phyloP scores from a whole-genome alignment of 1,140 invertebrate species.

The Macrocentrus cingulum region DNA sequence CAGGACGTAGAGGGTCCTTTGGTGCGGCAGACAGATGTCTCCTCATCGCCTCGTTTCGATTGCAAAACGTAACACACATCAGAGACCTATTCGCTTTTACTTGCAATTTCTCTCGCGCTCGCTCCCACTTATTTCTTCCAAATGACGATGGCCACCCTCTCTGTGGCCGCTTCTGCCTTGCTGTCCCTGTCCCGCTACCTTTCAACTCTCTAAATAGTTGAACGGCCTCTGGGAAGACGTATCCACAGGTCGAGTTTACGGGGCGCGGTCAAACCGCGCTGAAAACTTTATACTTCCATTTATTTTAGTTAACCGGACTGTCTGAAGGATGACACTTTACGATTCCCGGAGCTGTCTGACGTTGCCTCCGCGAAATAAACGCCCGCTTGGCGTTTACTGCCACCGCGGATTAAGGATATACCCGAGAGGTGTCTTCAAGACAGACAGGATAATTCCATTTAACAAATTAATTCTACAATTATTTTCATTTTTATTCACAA shows the following conservation, averaged over 20 bases:
- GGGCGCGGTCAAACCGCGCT: slow-evolving; percentile 37
- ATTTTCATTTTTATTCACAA: too few relatives aligned
- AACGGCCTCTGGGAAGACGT: slow-evolving; percentile 21
- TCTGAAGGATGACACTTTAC: slow-evolving; percentile 40
- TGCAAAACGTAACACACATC: slow-evolving; percentile 16
- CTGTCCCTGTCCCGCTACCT: background rate
- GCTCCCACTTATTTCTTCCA: background rate
- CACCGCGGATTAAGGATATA: background rate
- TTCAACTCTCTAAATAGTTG: slow-evolving; percentile 27
- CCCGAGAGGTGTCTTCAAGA: background rate
- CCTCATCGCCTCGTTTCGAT: slow-evolving; percentile 20
- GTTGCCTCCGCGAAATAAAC: slow-evolving; percentile 15
- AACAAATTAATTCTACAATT: background rate
- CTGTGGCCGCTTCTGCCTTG: background rate
- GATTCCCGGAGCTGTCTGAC: slow-evolving; percentile 30
- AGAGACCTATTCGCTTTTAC: background rate
- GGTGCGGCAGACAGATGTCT: slow-evolving; percentile 21
- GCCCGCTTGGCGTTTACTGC: slow-evolving; percentile 11
- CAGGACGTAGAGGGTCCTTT: background rate
- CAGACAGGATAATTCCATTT: slow-evolving; percentile 5
- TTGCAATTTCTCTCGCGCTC: background rate
- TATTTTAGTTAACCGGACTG: slow-evolving; percentile 46
- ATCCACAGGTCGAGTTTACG: slow-evolving; percentile 23
- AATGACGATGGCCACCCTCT: background rate
- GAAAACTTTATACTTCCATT: slow-evolving; percentile 50